These are phyloP conservation scores for Bombus waltoni DNA, from an alignment of 1,140 invertebrate species.

Conservation along the genomic window DNA sequence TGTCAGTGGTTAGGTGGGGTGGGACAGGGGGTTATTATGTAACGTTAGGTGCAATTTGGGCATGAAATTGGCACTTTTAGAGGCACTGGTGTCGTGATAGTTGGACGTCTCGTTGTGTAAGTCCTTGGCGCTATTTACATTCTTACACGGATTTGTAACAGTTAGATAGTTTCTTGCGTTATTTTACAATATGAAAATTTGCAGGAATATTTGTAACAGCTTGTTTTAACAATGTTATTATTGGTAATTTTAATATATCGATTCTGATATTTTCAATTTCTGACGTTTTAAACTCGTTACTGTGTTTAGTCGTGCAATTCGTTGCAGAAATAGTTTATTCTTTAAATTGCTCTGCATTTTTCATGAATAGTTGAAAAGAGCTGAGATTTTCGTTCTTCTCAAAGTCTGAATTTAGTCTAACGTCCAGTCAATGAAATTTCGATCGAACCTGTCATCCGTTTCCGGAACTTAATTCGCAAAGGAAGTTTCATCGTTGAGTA, in stretches of 20 bases:
- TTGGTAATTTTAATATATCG: no score
- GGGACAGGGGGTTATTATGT: not conserved
- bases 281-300: no score
- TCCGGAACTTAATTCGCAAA: not conserved
- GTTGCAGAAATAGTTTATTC: not conserved
- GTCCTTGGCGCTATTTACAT: not conserved
- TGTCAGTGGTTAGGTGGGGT: not conserved
- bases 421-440: not conserved
- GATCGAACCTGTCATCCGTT: not conserved
- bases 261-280: no score
- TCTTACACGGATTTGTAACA: not conserved
- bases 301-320: no score
- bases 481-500: not conserved
- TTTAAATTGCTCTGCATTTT: not conserved
- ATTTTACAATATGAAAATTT: no score
- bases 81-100: not conserved
- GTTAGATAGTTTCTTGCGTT: no score
- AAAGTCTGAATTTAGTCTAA: not conserved
- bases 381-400: not conserved
- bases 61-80: not conserved
- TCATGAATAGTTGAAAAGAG: not conserved
- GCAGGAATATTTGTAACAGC: accelerated
- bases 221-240: no score
- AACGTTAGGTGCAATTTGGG: not conserved
- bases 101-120: not conserved